These are phyloP conservation scores for Balaeniceps rex DNA, from an alignment of 2,113 vertebrate genomes.

Conservation along the genomic window DNA sequence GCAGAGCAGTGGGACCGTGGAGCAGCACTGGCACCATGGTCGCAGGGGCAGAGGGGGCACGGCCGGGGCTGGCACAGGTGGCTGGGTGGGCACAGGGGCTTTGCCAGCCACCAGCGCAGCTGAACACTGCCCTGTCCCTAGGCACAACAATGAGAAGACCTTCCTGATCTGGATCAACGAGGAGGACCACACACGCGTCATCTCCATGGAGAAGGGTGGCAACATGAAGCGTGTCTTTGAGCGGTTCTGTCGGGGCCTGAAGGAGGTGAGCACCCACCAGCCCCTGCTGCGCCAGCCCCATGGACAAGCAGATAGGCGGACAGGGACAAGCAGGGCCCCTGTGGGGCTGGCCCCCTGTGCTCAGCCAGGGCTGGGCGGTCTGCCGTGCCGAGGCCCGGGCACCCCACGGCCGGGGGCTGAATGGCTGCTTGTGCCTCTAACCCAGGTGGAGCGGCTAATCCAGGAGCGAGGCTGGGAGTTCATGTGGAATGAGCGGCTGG, in stretches of 20 bases:
- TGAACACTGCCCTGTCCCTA: background rate
- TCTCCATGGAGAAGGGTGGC: constrained; percentile 89
- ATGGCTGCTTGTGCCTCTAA: background rate
- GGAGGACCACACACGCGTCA: constrained; percentile 83
- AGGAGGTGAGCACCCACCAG: constrained; percentile 74
- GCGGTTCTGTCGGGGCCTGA: constrained; percentile 90
- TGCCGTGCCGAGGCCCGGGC: background rate
- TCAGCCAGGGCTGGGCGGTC: background rate
- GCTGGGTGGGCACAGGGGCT: background rate
- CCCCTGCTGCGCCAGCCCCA: background rate
- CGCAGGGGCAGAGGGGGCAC: background rate
- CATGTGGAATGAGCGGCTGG: constrained; percentile 86
- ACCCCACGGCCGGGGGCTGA: background rate
- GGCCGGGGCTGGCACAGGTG: accelerated
- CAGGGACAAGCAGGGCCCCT: background rate
- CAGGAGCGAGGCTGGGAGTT: constrained; percentile 85
- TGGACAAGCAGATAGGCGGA: background rate
- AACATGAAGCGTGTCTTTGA: constrained; percentile 98
- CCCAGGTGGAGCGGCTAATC: constrained; percentile 81
- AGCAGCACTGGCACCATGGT: background rate
- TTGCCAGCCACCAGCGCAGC: background rate
- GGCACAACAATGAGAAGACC: constrained; percentile 86
- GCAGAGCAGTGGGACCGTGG: accelerated
- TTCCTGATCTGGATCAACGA: constrained; percentile 86
- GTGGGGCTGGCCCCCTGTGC: accelerated